phyloP scores from a whole-genome alignment of 2,888 invertebrate genomes.

The Lamellibrachia satsuma region DNA sequence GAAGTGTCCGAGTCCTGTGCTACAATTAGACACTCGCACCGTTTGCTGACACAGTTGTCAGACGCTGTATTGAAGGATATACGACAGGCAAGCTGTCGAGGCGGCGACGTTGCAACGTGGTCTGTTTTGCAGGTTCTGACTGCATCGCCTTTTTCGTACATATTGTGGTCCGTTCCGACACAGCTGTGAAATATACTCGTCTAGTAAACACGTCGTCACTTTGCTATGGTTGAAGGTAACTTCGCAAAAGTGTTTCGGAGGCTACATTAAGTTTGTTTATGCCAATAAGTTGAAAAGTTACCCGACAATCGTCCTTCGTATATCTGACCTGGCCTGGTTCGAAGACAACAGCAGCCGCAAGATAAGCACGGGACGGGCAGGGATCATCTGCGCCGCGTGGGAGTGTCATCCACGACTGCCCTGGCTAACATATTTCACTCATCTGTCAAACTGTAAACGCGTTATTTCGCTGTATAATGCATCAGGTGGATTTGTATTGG shows the following conservation, averaged over 20 bases:
- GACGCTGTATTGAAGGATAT: conserved; percentile 21
- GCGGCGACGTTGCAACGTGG: conserved; percentile 33
- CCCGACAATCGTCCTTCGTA: background rate
- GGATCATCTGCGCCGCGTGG: background rate
- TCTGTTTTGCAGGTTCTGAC: conserved; percentile 24
- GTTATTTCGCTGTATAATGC: background rate
- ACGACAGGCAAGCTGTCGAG: conserved; percentile 18
- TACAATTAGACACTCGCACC: conserved; percentile 18
- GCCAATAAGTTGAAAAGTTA: conserved; percentile 12
- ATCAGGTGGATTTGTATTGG: background rate
- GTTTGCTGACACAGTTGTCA: background rate
- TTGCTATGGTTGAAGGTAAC: conserved; percentile 9
- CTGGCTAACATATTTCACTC: conserved; percentile 6
- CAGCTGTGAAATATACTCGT: background rate
- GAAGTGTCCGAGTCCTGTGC: conserved; percentile 28
- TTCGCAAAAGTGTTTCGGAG: background rate
- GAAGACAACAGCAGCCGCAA: background rate
- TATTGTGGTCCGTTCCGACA: background rate
- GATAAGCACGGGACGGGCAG: conserved; percentile 17
- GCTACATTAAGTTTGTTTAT: conserved; percentile 3
- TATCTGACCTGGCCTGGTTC: conserved; percentile 17
- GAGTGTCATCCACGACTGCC: conserved; percentile 11
- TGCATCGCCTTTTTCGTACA: conserved; percentile 13
- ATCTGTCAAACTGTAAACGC: background rate
- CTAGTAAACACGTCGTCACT: background rate